Evolutionary conservation across 30 jellyfish, hydroid and myxozoan genomes (phyloP).

Genomic region (Nemopilema nomurai): DNA sequence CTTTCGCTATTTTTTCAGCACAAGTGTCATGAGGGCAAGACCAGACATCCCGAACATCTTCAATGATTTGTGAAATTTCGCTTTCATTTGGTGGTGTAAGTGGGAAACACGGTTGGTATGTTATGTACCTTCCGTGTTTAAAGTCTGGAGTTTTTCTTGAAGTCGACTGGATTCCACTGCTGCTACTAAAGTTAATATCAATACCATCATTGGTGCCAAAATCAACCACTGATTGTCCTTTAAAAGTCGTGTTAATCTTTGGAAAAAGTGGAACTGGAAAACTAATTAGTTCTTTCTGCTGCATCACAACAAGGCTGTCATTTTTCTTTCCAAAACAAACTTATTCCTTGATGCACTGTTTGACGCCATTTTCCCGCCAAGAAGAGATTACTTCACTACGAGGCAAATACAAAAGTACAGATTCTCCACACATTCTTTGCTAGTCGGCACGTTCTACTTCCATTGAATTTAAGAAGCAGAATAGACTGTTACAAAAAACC

Average conservation of each 20-base stretch:
- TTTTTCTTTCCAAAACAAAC: neutral
- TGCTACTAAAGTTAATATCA: constrained; percentile 10
- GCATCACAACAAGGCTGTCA: neutral
- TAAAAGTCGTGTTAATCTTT: constrained; percentile 25
- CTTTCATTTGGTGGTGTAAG: constrained; percentile 10
- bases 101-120: constrained; percentile 15
- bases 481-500: no score
- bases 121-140: neutral
- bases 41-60: constrained; percentile 33
- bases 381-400: neutral
- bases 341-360: neutral
- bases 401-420: constrained; percentile 16
- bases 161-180: neutral
- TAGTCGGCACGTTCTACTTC: neutral
- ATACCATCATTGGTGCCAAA: constrained; percentile 43
- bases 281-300: neutral
- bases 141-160: constrained; percentile 27
- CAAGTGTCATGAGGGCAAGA: constrained; percentile 30
- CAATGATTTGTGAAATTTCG: constrained; percentile 1
- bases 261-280: constrained; percentile 42
- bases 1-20: neutral
- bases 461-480: no score
- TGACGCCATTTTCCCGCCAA: neutral
- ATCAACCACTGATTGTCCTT: constrained; percentile 64
- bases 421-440: constrained; percentile 13